Conservation (phyloP, 2,888 invertebrate species). For the Andrena trimmerana region DNA sequence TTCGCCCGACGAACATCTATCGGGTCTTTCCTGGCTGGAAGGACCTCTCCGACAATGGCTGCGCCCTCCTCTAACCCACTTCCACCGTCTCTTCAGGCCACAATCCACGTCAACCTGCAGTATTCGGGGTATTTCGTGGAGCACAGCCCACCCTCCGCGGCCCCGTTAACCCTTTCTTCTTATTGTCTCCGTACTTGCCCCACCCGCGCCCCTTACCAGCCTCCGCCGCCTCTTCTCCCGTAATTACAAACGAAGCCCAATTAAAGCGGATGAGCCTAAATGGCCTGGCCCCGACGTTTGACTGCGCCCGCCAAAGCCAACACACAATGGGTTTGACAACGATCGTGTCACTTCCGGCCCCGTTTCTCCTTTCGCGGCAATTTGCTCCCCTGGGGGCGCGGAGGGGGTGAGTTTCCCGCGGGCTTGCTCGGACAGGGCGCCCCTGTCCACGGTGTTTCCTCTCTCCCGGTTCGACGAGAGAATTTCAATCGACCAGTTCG, state of each 20-base stretch:
- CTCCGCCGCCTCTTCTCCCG: conserved; percentile 41
- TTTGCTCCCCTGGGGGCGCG: conserved; percentile 13
- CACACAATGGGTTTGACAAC: conserved; percentile 53
- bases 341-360: conserved; percentile 49
- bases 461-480: too few species aligned
- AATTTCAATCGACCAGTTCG: too few species aligned
- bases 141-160: conserved; percentile 19
- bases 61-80: conserved; percentile 58
- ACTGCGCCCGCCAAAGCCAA: conserved; percentile 45
- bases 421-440: too few species aligned
- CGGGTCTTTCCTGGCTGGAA: conserved; percentile 45
- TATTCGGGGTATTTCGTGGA: conserved; percentile 53
- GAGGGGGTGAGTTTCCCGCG: conserved; percentile 14
- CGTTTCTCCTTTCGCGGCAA: conserved; percentile 41
- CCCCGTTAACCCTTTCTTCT: conserved; percentile 40
- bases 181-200: conserved; percentile 56
- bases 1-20: conserved; percentile 41
- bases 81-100: conserved; percentile 55
- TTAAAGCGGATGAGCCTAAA: conserved; percentile 74
- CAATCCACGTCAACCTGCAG: conserved; percentile 52
- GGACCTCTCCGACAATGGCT: conserved; percentile 55
- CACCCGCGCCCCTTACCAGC: conserved; percentile 25
- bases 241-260: conserved; percentile 73
- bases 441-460: too few species aligned
- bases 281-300: conserved; percentile 60